These are phyloP conservation scores for Dromiciops gliroides DNA, from an alignment of 2,113 vertebrate genomes.

Conservation along the genomic window DNA sequence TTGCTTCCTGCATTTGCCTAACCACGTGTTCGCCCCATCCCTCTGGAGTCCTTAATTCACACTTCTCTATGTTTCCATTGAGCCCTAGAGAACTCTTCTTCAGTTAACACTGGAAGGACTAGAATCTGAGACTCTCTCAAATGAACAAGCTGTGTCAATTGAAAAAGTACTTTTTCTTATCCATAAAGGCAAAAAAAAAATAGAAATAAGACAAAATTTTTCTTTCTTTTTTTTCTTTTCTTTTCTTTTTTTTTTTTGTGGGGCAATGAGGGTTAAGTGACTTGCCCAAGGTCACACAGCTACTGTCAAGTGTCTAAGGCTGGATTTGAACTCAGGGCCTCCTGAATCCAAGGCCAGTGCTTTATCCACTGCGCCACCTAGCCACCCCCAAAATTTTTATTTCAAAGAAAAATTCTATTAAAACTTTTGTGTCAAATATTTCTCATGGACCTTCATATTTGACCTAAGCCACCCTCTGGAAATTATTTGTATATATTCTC, in stretches of 20 bases:
- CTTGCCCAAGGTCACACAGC: too few species aligned
- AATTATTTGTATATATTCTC: neutral
- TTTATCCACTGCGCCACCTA: too few species aligned
- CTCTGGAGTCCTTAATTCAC: neutral
- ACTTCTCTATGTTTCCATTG: neutral
- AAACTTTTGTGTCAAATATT: neutral
- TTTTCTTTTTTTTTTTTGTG: too few species aligned
- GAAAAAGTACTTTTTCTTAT: neutral
- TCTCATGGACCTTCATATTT: neutral
- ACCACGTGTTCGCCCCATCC: too few species aligned
- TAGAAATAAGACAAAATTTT: neutral
- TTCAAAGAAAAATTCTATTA: neutral
- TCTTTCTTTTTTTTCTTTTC: neutral
- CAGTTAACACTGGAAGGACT: neutral
- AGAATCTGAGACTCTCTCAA: neutral
- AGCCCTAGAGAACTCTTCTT: neutral
- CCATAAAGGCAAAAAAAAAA: neutral
- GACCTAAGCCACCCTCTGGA: neutral
- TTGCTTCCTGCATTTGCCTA: neutral
- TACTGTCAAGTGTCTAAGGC: too few species aligned
- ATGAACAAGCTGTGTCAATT: neutral
- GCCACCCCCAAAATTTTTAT: neutral
- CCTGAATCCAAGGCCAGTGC: too few species aligned
- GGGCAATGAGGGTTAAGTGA: too few species aligned
- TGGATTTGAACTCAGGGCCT: too few species aligned